Evolutionary conservation across 2,888 invertebrate genomes (phyloP).

Genomic region (Calliopum simillimum): DNA sequence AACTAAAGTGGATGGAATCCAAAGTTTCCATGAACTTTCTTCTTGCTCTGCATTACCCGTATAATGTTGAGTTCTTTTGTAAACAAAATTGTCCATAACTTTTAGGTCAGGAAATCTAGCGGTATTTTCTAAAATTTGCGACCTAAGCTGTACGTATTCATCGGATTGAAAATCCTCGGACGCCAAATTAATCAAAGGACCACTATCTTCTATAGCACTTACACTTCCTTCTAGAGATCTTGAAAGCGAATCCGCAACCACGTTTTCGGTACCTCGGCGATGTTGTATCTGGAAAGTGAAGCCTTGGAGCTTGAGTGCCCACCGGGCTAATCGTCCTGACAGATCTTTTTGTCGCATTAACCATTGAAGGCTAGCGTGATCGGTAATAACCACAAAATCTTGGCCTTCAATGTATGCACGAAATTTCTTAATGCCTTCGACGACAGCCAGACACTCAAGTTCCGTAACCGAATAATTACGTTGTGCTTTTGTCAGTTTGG

Average conservation of each 20-base stretch:
- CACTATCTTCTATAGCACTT: background rate
- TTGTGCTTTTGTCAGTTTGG: slow-evolving; percentile 28
- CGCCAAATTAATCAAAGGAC: background rate
- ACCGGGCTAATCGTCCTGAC: slow-evolving; percentile 13
- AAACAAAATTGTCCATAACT: background rate
- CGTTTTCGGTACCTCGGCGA: slow-evolving; percentile 6
- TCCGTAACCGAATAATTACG: slow-evolving; percentile 33
- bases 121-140: background rate
- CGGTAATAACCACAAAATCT: slow-evolving; percentile 45
- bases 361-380: slow-evolving; percentile 25
- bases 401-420: slow-evolving; percentile 43
- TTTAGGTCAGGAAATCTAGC: slow-evolving; percentile 6
- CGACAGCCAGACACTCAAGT: slow-evolving; percentile 30
- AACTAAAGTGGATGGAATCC: slow-evolving; percentile 34
- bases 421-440: slow-evolving; percentile 24
- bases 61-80: background rate
- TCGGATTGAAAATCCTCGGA: background rate
- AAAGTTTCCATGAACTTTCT: slow-evolving; percentile 33
- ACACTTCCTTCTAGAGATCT: background rate
- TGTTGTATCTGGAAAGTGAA: background rate
- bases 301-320: slow-evolving; percentile 3
- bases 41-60: slow-evolving; percentile 13
- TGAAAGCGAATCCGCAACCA: slow-evolving; percentile 19
- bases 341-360: slow-evolving; percentile 16
- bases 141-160: background rate